phyloP scores from a whole-genome alignment of 2,888 invertebrate species.

The Andrena marginata region DNA sequence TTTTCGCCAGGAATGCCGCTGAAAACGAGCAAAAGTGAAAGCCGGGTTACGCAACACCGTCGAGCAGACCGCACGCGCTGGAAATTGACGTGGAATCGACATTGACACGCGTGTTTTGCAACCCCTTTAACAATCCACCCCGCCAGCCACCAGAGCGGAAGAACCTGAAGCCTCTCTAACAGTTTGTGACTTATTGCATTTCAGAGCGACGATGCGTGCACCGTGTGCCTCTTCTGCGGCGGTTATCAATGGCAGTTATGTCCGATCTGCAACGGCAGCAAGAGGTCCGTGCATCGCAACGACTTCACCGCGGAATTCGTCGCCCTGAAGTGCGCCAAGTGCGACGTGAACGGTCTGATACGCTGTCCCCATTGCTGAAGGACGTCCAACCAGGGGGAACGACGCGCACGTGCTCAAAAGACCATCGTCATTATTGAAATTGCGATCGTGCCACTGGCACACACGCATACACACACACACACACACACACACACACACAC shows the following conservation, averaged over 20 bases:
- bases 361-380: constrained; percentile 93
- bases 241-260: constrained; percentile 97
- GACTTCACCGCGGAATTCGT: constrained; percentile 97
- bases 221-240: constrained; percentile 93
- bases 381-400: neutral
- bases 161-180: neutral
- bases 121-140: neutral
- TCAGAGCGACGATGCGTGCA: constrained; percentile 71
- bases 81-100: constrained; percentile 14
- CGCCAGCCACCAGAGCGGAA: neutral
- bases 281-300: constrained; percentile 97
- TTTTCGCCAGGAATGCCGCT: constrained; percentile 23
- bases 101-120: constrained; percentile 20
- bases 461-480: constrained; percentile 64
- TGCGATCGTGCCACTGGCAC: constrained; percentile 51
- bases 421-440: constrained; percentile 12
- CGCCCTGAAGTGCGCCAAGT: constrained; percentile 97
- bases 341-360: constrained; percentile 97
- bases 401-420: constrained; percentile 38
- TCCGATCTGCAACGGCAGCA: constrained; percentile 96
- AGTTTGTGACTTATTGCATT: constrained; percentile 36
- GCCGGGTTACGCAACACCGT: constrained; percentile 20
- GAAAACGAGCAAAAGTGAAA: constrained; percentile 48
- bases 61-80: neutral
- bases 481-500: constrained; percentile 64